Evolutionary conservation across 2,113 vertebrate species (phyloP).

Genomic region (Nyctibius bracteatus): DNA sequence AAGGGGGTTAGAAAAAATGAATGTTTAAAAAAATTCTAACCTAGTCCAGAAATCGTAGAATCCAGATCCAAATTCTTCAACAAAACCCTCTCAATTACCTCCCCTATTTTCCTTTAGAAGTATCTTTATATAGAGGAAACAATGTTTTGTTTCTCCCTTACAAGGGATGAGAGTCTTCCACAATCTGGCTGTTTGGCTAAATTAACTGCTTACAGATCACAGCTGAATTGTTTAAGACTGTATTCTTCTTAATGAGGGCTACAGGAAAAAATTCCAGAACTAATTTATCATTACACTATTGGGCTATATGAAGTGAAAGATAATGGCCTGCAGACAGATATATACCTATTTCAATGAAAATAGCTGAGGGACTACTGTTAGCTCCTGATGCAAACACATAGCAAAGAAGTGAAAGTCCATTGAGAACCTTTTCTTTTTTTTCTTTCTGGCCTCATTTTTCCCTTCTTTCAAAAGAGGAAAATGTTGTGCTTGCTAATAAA

Average conservation of each 20-base stretch:
- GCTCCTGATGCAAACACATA: neutral
- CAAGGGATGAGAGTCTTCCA: neutral
- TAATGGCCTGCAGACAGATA: neutral
- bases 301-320: neutral
- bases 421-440: neutral
- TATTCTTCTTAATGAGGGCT: neutral
- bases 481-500: neutral
- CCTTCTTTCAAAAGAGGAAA: neutral
- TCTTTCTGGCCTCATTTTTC: neutral
- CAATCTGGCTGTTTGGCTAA: neutral
- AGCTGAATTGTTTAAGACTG: neutral
- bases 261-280: neutral
- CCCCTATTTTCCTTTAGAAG: neutral
- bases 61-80: neutral
- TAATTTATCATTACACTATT: neutral
- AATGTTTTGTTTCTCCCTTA: neutral
- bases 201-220: neutral
- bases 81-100: neutral
- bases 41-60: neutral
- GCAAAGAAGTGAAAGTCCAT: neutral
- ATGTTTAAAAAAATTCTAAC: neutral
- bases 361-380: neutral
- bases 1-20: neutral
- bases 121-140: neutral
- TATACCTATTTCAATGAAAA: neutral